These are phyloP conservation scores for Cygnus olor DNA, from an alignment of 2,797 vertebrate genomes.

Conservation along the genomic window DNA sequence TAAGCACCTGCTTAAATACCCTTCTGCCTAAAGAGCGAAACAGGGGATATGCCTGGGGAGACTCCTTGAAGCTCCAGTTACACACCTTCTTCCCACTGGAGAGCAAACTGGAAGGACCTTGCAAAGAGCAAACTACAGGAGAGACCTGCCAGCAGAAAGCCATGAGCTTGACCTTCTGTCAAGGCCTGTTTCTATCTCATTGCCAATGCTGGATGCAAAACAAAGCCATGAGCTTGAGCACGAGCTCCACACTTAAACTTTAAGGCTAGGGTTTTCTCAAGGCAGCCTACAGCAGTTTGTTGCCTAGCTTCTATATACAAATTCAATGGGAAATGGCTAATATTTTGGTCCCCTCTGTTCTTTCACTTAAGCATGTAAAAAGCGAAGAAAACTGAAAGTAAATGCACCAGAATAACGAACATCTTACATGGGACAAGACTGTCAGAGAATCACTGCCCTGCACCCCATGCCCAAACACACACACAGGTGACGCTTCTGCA, in stretches of 20 bases:
- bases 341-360: background rate
- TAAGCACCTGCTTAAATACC: background rate
- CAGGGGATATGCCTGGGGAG: background rate
- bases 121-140: background rate
- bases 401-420: background rate
- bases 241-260: background rate
- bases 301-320: background rate
- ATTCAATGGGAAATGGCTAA: background rate
- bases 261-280: background rate
- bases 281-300: background rate
- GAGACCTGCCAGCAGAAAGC: background rate
- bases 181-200: background rate
- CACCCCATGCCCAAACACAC: background rate
- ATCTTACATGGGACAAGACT: background rate
- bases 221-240: background rate
- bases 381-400: background rate
- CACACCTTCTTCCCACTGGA: background rate
- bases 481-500: fast-evolving
- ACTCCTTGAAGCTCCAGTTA: background rate
- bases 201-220: background rate
- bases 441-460: background rate
- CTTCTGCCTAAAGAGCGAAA: background rate
- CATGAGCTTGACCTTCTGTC: fast-evolving
- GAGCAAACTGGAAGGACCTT: background rate
- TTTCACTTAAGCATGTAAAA: background rate